These are phyloP conservation scores for Cantharis nigra DNA, from an alignment of 2,888 invertebrate genomes.

Conservation along the genomic window DNA sequence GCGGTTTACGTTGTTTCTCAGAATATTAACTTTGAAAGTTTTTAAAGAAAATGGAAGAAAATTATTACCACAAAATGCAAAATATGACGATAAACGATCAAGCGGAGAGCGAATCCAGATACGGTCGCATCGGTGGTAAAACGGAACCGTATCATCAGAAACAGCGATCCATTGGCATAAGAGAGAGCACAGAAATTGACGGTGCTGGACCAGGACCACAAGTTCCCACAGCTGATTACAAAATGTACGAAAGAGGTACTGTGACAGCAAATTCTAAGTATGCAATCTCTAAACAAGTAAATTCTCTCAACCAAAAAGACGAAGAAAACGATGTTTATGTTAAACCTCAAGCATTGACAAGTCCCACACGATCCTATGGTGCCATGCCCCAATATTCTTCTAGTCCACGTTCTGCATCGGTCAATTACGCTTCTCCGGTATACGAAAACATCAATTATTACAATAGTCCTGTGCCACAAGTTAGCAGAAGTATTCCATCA, in stretches of 20 bases:
- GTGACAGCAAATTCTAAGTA: constrained; percentile 79
- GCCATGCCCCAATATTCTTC: constrained; percentile 65
- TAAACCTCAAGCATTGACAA: constrained; percentile 50
- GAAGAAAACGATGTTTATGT: constrained; percentile 56
- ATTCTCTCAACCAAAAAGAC: constrained; percentile 59
- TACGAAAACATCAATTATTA: constrained; percentile 87
- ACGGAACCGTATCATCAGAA: constrained; percentile 52
- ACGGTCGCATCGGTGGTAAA: constrained; percentile 53
- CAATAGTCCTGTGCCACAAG: constrained; percentile 57
- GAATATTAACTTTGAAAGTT: neutral
- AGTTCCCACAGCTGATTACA: constrained; percentile 55
- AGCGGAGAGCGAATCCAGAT: constrained; percentile 46
- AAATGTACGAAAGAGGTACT: constrained; percentile 72
- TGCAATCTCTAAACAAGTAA: constrained; percentile 75
- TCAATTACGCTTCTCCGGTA: constrained; percentile 57
- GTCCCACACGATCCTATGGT: constrained; percentile 64
- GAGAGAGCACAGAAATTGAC: constrained; percentile 68
- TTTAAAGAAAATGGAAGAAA: constrained; percentile 40
- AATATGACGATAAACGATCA: constrained; percentile 46
- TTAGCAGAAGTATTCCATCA: constrained; percentile 54
- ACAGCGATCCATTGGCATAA: constrained; percentile 65
- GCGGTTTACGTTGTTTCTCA: neutral
- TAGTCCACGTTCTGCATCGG: constrained; percentile 52
- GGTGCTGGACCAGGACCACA: constrained; percentile 38
- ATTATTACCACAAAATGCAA: constrained; percentile 49